Evolutionary conservation across 2,797 vertebrate species (phyloP), one percentile per base, ranked within the genome.

Genomic region (Semotilus atromaculatus): DNA sequence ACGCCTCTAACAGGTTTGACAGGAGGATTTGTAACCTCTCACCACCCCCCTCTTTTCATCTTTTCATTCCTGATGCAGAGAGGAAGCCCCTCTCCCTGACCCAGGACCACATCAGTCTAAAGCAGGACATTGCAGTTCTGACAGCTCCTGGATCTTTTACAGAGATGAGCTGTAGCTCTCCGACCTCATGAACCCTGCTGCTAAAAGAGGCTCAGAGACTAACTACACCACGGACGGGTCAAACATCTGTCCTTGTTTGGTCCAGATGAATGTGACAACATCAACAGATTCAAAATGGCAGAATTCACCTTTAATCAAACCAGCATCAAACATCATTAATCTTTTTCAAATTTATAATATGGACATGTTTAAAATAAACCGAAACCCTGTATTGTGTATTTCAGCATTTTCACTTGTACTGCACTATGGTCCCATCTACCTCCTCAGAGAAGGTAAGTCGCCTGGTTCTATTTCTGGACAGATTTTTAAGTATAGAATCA

Each of bases 401-500:
- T 60, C 6, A 58, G 80, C 34, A 43, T 40, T 58, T 68, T 55
- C 51, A 23, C 11, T 48, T 34, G 43, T 53, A 14, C 43, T 68
- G 3, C 64, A 53, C 45, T 80, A 40, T 70, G 79, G 48, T 55
- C 23, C 34, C 45, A 38, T 55, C 66, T 55, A 70, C 48, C 34
- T 36, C 16, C 31, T 29, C 13, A n/a, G 64, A 13, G 16, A 78
- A 43, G 7, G 10, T 45, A 11, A 23, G 13, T 73, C 81, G 19
- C 29, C 80, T 9, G 14, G 60, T 75, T 21, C 66, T 73, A 81
- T 71, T 60, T 75, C 71, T 77, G 87, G 86, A 88, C 89, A 88
- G 85, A 91, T 93, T 92, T 94, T 92, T 92, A 92, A 88, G 90
- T 92, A 91, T 91, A 91, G 90, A 85, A 89, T 92, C 83, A 93